These are phyloP conservation scores for Xylota segnis DNA, from an alignment of 2,888 invertebrate genomes.

Conservation along the genomic window DNA sequence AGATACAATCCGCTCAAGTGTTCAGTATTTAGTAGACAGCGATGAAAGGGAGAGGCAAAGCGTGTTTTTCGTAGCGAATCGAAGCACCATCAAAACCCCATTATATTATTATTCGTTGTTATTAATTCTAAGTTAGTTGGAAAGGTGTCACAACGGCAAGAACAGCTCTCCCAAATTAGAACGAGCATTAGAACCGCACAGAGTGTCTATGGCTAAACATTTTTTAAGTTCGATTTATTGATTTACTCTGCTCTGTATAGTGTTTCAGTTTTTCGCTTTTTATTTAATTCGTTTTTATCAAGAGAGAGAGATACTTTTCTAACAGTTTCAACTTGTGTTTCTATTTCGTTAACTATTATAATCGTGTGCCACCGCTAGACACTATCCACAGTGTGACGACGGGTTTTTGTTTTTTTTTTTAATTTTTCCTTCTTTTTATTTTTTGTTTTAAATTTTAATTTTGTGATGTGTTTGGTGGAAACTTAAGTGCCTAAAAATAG, in stretches of 20 bases:
- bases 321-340: constrained; percentile 43
- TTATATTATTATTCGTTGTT: constrained; percentile 77
- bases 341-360: constrained; percentile 35
- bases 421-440: too few relatives aligned
- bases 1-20: constrained; percentile 74
- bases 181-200: constrained; percentile 62
- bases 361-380: constrained; percentile 58
- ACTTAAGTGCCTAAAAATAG: constrained; percentile 74
- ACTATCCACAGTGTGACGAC: constrained; percentile 39
- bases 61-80: constrained; percentile 71
- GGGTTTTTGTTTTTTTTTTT: constrained; percentile 26
- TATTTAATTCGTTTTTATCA: constrained; percentile 18
- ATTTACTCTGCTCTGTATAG: constrained; percentile 44
- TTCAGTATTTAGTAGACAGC: constrained; percentile 75
- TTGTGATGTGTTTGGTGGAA: constrained; percentile 65
- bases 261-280: constrained; percentile 13
- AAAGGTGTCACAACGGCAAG: constrained; percentile 76
- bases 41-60: constrained; percentile 75
- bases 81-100: constrained; percentile 71
- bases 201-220: constrained; percentile 3
- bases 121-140: constrained; percentile 77
- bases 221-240: constrained; percentile 64
- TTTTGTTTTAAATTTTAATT: constrained; percentile 8
- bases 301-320: constrained; percentile 57
- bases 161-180: constrained; percentile 69